Evolutionary conservation across 2,888 invertebrate genomes (phyloP), one percentile per base, ranked within the genome.

Genomic region (Aporophyla lueneburgensis): DNA sequence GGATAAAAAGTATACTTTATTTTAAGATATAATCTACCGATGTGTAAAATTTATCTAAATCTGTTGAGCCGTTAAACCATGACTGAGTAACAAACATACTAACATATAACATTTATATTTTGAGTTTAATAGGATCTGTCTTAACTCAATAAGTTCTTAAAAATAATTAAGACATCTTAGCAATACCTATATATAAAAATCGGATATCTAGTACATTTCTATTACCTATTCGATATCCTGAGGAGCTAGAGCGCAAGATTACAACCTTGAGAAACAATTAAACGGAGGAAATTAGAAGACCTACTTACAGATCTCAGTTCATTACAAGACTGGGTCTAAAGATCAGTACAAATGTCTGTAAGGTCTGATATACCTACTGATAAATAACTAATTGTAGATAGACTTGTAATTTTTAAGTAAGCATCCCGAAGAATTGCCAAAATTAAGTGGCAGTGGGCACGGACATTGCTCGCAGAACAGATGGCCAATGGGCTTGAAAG

Each of bases 141-240:
- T 5, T 14, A 65, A 46, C 5, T 46, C 24, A 43, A 43, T 43
- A 56, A 49, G 24, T 21, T 76, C 21, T 54, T 2, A 49, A 63
- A 56, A 7, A 56, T 27, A 49, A 43, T 77, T 19, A 49, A 27
- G 16, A 46, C 76, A 51, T 65, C 27, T 51, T 21, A n/a, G n/a
- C 10, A 33, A 27, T 5, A 46, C 3, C 3, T 56, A 6, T 46
- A 19, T 46, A 6, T 70, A 46, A 33, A 14, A 46, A 40, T 58
- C 14, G 58, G 46, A 73, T 71, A 21, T n/a, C 14, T 72, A 46
- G n/a, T 24, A 27, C n/a, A 74, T 65, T 80, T 74, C 49, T 16
- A 78, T 81, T 65, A 81, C 24, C 12, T 81, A 66, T 74, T 78
- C 81, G 12, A 81, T 78, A 81, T 78, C 54, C 59, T 49, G n/a